Evolutionary conservation across 2,113 vertebrate species (phyloP).

Genomic region (Panthera leo): DNA sequence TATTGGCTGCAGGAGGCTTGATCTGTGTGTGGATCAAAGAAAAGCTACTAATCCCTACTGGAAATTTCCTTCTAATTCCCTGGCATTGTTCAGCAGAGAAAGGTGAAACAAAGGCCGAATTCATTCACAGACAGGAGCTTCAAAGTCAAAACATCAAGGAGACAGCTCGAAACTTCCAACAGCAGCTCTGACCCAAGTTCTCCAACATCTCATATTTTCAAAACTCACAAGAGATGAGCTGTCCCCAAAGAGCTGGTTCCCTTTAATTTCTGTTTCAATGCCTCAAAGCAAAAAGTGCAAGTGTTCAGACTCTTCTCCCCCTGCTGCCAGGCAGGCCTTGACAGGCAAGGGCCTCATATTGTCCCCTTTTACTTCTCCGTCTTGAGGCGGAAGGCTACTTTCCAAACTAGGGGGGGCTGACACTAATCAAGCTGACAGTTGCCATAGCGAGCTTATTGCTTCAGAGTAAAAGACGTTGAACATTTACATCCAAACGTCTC

Average conservation of each 20-base stretch:
- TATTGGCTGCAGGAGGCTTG: background rate
- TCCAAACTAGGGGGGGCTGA: background rate
- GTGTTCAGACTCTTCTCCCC: background rate
- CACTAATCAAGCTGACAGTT: background rate
- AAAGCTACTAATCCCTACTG: background rate
- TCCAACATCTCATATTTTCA: slow-evolving; percentile 26
- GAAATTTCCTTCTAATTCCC: background rate
- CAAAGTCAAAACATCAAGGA: slow-evolving; percentile 66
- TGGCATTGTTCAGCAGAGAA: background rate
- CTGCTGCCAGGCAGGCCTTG: background rate
- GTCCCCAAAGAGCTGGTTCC: slow-evolving; percentile 45
- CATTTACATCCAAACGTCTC: background rate
- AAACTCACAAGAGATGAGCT: slow-evolving; percentile 35
- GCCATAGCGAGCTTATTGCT: background rate
- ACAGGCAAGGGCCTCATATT: background rate
- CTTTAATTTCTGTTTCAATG: slow-evolving; percentile 48
- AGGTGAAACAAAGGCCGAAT: slow-evolving; percentile 43
- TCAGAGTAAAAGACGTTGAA: background rate
- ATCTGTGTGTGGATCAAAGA: slow-evolving; percentile 16
- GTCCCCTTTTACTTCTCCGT: background rate
- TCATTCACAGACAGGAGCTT: slow-evolving; percentile 48
- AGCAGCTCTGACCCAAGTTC: slow-evolving; percentile 6
- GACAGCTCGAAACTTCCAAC: slow-evolving; percentile 29
- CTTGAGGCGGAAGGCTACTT: background rate
- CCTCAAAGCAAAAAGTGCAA: background rate